phyloP scores from a whole-genome alignment of 2,888 invertebrate species.

The Amiota communis region DNA sequence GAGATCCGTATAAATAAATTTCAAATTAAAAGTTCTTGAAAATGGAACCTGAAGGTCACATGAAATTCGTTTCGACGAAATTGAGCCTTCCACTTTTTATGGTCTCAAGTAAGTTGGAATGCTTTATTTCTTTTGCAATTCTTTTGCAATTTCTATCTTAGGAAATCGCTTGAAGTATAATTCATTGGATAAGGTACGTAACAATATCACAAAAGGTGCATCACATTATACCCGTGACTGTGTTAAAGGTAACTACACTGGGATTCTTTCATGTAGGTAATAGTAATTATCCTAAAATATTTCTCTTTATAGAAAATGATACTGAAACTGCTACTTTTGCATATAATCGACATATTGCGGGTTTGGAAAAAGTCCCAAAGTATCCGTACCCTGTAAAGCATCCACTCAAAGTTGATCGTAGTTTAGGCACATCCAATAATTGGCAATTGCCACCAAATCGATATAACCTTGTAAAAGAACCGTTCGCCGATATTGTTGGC shows the following conservation, averaged over 20 bases:
- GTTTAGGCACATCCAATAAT: slow-evolving; percentile 42
- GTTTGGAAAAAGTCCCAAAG: slow-evolving; percentile 35
- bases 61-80: slow-evolving; percentile 54
- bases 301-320: background rate
- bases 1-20: too few relatives aligned
- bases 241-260: slow-evolving; percentile 42
- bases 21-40: slow-evolving; percentile 24
- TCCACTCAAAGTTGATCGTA: slow-evolving; percentile 39
- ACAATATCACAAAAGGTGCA: slow-evolving; percentile 51
- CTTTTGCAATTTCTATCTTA: background rate
- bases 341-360: slow-evolving; percentile 48
- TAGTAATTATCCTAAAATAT: background rate
- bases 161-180: slow-evolving; percentile 55
- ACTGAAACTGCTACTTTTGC: background rate
- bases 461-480: slow-evolving; percentile 50
- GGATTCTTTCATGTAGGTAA: background rate
- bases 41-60: slow-evolving; percentile 34
- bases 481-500: slow-evolving; percentile 47
- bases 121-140: background rate
- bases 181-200: slow-evolving; percentile 39
- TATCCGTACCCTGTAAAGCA: slow-evolving; percentile 48
- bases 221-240: slow-evolving; percentile 49
- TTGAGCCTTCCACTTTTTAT: slow-evolving; percentile 64
- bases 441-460: slow-evolving; percentile 65
- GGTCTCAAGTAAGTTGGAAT: slow-evolving; percentile 56